Evolutionary conservation across 2,797 vertebrate genomes (phyloP), one percentile per base, ranked within the genome.

Genomic region (Gephyroberyx darwinii): DNA sequence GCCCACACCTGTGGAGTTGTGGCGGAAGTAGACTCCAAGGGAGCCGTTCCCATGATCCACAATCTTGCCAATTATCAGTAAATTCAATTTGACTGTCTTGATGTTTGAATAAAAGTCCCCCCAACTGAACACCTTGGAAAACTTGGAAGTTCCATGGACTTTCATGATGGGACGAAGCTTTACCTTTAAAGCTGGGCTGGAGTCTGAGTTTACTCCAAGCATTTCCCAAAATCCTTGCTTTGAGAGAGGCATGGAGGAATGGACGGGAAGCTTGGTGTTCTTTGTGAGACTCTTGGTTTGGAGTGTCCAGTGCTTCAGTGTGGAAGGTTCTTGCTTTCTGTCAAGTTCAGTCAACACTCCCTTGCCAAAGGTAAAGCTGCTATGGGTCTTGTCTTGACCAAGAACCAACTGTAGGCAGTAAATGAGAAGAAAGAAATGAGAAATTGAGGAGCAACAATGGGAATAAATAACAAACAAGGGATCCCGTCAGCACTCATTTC

Each of bases 61-160:
- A 0, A 99, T 97, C 94, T 98, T 98, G 39, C 97, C 97, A 0
- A 96, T 96, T 88, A 99, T 96, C 88, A 97, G 94, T 72, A 98
- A 91, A 86, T 98, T 97, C 67, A 99, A 89, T 86, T 96, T 97
- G 69, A 97, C 93, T 13, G 97, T 98, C 93, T 96, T 98, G 91
- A 98, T 96, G 86, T 97, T 98, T 75, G 96, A 98, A 90, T 97
- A 95, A 89, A 99, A 99, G 91, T 98, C 97, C 0, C 97, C 96
- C 97, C 96, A 98, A 78, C 94, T 96, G 78, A 98, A 97, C 91
- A 94, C 97, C 92, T 96, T 95, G 92, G 96, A 96, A 87, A 96
- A 94, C 86, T 96, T 97, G 54, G 90, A 74, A 0, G 48, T 12
- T 66, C 76, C 82, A 1, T 72, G 76, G 59, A 71, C 74, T 8